Evolutionary conservation across 2,113 vertebrate species (phyloP), one percentile per base, ranked within the genome.

Genomic region (Megaceryle torquata): DNA sequence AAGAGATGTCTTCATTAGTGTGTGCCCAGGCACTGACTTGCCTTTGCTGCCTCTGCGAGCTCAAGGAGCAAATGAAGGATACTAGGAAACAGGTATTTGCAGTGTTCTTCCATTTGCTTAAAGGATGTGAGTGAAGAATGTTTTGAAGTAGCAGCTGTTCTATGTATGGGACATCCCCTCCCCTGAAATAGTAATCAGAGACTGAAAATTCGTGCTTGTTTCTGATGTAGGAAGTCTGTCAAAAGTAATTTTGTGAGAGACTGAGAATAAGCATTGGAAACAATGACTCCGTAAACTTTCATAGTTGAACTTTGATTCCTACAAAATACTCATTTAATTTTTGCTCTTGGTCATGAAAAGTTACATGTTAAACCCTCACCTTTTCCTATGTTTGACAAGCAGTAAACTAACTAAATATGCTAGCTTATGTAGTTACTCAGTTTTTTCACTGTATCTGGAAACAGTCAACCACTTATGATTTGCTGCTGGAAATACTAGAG

Each of bases 401-500:
- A 94, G 83, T 96, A 96, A 97, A 67, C 79, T 93, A 89, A 96
- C 92, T 95, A 94, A 97, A 86, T 93, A 86, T 81, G 82, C 96
- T 88, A 75, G 93, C 81, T 83, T 92, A 91, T 84, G 95, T 83
- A 91, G 93, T 96, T 90, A 51, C 69, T 91, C 75, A 61, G 2
- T 96, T 93, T 96, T 95, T 93, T 91, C 85, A 92, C 70, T 97
- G 88, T 97, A 95, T 96, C 80, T 96, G 96, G 95, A 96, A 97
- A 97, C 93, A 95, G 92, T 91, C 76, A 86, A 96, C 90, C 83
- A 96, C 84, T 93, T 97, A 89, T 51, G 74, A 96, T 96, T 97
- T 97, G 89, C 96, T 97, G 90, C 96, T 96, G 93, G 94, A 97
- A 84, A 92, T 96, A 95, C 72, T 94, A 96, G 74, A 97, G 65